A percentile compares a stretch with the other conserved stretches of the same genome.
These are phyloP conservation scores for Holacanthella duospinosa DNA, from an alignment of 2,888 invertebrate genomes.

Conservation along the genomic window DNA sequence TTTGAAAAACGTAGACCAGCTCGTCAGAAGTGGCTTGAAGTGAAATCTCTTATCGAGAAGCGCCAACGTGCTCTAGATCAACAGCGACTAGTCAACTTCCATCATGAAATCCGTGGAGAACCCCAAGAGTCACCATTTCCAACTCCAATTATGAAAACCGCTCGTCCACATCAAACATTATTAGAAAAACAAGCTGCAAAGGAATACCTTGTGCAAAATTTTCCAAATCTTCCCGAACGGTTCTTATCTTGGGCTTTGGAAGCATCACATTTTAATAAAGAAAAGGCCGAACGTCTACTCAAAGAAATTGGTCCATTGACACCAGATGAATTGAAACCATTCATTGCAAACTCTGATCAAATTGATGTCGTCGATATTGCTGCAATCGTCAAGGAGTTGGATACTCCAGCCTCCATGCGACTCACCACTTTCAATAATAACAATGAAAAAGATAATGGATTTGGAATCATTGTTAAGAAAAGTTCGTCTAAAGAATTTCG, in stretches of 20 bases:
- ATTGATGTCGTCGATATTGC: conserved; percentile 13
- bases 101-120: conserved; percentile 23
- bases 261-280: conserved; percentile 74
- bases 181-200: conserved; percentile 33
- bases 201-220: conserved; percentile 56
- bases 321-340: conserved; percentile 37
- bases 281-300: conserved; percentile 67
- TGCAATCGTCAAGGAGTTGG: background rate
- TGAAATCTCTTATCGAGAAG: conserved; percentile 36
- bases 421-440: background rate
- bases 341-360: conserved; percentile 15
- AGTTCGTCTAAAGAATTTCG: background rate
- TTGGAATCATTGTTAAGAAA: background rate
- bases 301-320: conserved; percentile 40
- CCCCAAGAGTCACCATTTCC: conserved; percentile 35
- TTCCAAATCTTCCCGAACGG: conserved; percentile 63
- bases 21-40: conserved; percentile 37
- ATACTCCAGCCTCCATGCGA: background rate
- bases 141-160: conserved; percentile 36
- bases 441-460: background rate
- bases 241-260: conserved; percentile 76
- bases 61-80: conserved; percentile 33
- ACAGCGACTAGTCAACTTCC: conserved; percentile 19
- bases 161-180: conserved; percentile 32
- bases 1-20: conserved; percentile 28